A percentile compares a stretch with the other conserved stretches of the same genome.
Conservation (phyloP, 1,140 invertebrate genomes). For the Mactra quadrangularis region DNA sequence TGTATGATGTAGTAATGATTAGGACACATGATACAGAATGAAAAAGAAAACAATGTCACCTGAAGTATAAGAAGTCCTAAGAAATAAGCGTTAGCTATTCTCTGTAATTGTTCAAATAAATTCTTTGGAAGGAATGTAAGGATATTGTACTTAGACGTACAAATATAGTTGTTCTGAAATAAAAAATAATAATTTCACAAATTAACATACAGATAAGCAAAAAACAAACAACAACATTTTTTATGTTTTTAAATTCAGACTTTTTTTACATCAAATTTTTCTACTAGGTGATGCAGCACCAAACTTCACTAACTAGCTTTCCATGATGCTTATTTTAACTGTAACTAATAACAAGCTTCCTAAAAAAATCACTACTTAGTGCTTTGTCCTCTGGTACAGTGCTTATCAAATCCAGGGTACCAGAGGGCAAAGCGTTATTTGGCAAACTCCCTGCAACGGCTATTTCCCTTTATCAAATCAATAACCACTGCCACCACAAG, state of each 20-base stretch:
- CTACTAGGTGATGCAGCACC: neutral
- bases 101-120: conserved; percentile 98
- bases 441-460: too few relatives aligned
- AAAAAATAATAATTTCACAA: conserved; percentile 54
- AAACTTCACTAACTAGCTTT: neutral
- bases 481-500: too few relatives aligned
- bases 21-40: too few relatives aligned
- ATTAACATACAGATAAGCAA: too few relatives aligned
- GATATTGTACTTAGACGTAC: conserved; percentile 97
- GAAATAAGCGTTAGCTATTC: conserved; percentile 99
- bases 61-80: conserved; percentile 98
- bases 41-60: conserved; percentile 91
- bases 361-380: neutral
- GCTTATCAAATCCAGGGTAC: too few relatives aligned
- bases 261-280: neutral
- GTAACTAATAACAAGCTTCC: neutral
- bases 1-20: too few relatives aligned
- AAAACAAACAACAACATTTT: too few relatives aligned
- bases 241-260: neutral
- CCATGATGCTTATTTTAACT: neutral
- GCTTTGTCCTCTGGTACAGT: too few relatives aligned
- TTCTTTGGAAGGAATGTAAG: conserved; percentile 98
- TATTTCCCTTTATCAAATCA: too few relatives aligned
- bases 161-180: conserved; percentile 97
- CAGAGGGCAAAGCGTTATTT: too few relatives aligned